Evolutionary conservation across 2,113 vertebrate species (phyloP), one percentile per base, ranked within the genome.

Genomic region (Hemicordylus capensis): DNA sequence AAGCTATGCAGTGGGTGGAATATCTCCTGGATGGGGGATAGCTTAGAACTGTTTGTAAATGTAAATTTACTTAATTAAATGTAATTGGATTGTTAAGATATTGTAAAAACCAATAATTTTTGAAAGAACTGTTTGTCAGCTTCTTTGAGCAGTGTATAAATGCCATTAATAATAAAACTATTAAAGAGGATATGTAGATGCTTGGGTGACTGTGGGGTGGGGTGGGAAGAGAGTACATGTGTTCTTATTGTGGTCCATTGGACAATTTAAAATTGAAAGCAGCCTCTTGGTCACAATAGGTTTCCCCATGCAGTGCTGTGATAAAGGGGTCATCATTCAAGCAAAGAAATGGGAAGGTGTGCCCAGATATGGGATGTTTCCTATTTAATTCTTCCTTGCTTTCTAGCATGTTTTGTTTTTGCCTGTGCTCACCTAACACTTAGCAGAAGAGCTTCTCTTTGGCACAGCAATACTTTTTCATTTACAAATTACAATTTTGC

Each of bases 401-500:
- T 73, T 54, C 67, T 48, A 28, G 64, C 20, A 10, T 79, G 37
- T 44, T 84, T 66, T 80, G 51, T 67, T 37, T 48, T 75, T 69
- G 17, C 0, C 0, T 70, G 67, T 34, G 51, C 84, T 61, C 31
- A 14, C 28, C 76, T 46, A 26, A 37, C 20, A 5, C 74, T 82
- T 70, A 8, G 74, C 59, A 37, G 64, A 82, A 34, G 42, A 63
- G 14, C n/a, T 79, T 85, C 46, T 10, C 39, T 31, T 90, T 90
- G 87, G 64, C 63, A 5, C 34, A 59, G 39, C 64, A 76, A 37
- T 0, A 0, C 44, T 67, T 6, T 2, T 4, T 70, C 77, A 66
- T 58, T 93, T 88, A 83, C 76, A 86, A 87, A 82, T 89, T 84
- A 48, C 58, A 56, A 17, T 85, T 91, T 93, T 87, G 77, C 85